Conservation (phyloP, 2,113 vertebrate species). For the Spermophilus dauricus region DNA sequence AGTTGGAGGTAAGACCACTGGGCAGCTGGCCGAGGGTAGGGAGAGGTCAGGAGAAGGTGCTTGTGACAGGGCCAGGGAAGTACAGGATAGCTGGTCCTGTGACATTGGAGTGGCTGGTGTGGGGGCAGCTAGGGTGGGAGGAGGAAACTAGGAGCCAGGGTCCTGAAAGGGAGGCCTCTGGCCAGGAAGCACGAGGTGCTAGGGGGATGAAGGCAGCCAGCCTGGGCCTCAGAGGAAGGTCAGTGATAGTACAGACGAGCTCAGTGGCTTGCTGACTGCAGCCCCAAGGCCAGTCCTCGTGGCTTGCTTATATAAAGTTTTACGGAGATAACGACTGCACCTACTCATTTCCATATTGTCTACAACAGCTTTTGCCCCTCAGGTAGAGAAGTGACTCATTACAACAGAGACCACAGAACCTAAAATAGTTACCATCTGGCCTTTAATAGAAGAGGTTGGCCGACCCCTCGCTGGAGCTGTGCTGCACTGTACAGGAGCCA, state of each 20-base stretch:
- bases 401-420: not conserved
- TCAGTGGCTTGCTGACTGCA: not conserved
- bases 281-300: not conserved
- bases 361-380: not conserved
- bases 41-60: not conserved
- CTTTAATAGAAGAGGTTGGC: too few species aligned
- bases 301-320: not conserved
- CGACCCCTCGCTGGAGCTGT: not conserved
- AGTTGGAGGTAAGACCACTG: not conserved
- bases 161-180: not conserved
- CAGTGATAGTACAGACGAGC: rapidly evolving
- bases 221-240: not conserved
- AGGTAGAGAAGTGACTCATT: not conserved
- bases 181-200: not conserved
- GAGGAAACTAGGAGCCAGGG: not conserved
- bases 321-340: rapidly evolving
- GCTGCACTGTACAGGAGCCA: not conserved
- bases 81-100: not conserved
- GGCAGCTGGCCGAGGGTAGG: not conserved
- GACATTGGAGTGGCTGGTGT: not conserved
- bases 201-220: not conserved
- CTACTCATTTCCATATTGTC: not conserved
- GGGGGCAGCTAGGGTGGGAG: too few species aligned
- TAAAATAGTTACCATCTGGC: not conserved
- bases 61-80: not conserved